Percentiles rank a stretch among this genome's conserved stretches.
Evolutionary conservation across 2,888 invertebrate species (phyloP).

Genomic region (Polia nebulosa): DNA sequence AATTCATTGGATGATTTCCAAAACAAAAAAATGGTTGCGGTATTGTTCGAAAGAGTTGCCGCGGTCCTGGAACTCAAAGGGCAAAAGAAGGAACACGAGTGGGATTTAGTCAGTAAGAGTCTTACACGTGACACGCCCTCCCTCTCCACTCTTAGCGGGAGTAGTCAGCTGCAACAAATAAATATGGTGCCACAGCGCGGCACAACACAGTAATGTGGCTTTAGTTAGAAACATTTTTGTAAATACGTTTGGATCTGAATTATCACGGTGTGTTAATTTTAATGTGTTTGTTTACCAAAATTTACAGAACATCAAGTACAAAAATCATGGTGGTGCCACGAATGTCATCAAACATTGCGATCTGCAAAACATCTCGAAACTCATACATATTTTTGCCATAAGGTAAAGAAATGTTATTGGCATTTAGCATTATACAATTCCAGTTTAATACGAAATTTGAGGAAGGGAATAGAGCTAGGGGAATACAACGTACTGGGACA

Average conservation of each 20-base stretch:
- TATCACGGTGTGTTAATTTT: background rate
- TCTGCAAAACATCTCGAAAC: conserved; percentile 70
- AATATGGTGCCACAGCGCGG: too few species aligned
- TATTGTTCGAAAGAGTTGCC: too few species aligned
- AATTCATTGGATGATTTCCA: too few species aligned
- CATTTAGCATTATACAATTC: background rate
- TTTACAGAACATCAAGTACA: conserved; percentile 64
- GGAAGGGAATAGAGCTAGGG: background rate
- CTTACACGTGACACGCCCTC: too few species aligned
- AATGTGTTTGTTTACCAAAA: background rate
- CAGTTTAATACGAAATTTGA: background rate
- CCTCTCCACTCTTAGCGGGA: too few species aligned
- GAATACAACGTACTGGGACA: background rate
- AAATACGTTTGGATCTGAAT: too few species aligned
- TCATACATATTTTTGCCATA: conserved; percentile 73
- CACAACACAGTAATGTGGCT: too few species aligned
- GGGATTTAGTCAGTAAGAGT: too few species aligned
- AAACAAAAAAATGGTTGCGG: too few species aligned
- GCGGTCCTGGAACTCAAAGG: too few species aligned
- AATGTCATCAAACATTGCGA: conserved; percentile 71
- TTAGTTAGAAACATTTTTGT: background rate
- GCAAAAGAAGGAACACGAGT: too few species aligned
- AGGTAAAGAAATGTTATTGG: conserved; percentile 67
- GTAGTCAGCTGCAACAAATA: too few species aligned
- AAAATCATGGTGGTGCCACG: conserved; percentile 76